These are phyloP conservation scores for Bombus haemorrhoidalis DNA, from an alignment of 1,140 invertebrate species.

Conservation along the genomic window DNA sequence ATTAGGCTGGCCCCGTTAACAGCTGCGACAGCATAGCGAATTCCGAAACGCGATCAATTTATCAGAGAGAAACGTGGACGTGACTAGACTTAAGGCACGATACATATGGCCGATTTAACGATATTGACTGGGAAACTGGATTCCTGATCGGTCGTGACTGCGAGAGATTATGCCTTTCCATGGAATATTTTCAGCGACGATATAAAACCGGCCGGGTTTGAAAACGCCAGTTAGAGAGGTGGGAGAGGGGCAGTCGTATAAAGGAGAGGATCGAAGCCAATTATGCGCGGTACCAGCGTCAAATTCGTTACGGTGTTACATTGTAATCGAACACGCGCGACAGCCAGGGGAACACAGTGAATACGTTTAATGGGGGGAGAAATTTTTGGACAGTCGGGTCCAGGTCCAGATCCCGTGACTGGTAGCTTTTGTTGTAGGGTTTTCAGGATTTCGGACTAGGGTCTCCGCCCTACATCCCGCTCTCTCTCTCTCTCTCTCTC, in stretches of 20 bases:
- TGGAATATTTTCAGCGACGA: constrained; percentile 55
- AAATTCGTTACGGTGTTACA: constrained; percentile 60
- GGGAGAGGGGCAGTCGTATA: background rate
- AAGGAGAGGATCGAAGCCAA: constrained; percentile 62
- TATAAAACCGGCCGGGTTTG: constrained; percentile 31
- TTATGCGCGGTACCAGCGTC: constrained; percentile 57
- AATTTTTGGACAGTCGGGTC: constrained; percentile 53
- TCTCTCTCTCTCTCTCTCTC: too few relatives aligned
- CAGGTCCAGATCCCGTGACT: background rate
- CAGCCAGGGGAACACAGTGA: constrained; percentile 22
- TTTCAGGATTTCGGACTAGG: constrained; percentile 2
- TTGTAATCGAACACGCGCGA: constrained; percentile 51
- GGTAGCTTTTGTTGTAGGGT: constrained; percentile 33
- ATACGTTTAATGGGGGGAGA: constrained; percentile 40
- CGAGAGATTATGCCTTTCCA: constrained; percentile 61
- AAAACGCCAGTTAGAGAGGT: background rate
- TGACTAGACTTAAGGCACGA: constrained; percentile 60
- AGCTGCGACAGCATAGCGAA: constrained; percentile 57
- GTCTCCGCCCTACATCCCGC: background rate
- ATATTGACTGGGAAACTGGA: constrained; percentile 53
- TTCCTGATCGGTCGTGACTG: constrained; percentile 59
- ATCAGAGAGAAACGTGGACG: constrained; percentile 60
- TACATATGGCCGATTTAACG: constrained; percentile 66
- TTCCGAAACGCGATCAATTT: constrained; percentile 66
- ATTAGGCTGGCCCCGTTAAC: constrained; percentile 33